Evolutionary conservation across 2,113 vertebrate species (phyloP), one percentile per base, ranked within the genome.

Genomic region (Eonycteris spelaea): DNA sequence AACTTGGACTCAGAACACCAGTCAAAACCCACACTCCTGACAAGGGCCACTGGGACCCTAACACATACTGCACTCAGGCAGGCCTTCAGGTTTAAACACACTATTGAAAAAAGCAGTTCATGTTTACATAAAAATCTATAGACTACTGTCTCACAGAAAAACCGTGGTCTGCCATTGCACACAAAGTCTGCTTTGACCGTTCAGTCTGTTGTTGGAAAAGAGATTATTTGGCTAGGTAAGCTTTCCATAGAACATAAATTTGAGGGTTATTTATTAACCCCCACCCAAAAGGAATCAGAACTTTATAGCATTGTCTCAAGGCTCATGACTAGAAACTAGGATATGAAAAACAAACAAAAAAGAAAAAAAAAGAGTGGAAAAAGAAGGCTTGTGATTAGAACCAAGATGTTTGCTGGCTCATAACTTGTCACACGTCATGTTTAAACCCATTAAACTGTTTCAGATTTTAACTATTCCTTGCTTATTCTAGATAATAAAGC

Each of bases 181-280:
- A 92, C 94, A 97, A 65, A 85, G 90, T 92, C 67, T 65, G 87
- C 91, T 95, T 82, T 97, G 65, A 96, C 19, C 21, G 67, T 28
- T 73, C 82, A 26, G 75, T 45, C 53, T 70, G 45, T 24, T 87
- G 79, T 75, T 94, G 87, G 96, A 90, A 95, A 95, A 90, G 77
- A 73, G 73, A 96, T 82, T 14, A 96, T 82, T 14, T 79, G 94
- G 77, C 85, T 33, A 71, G 80, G 78, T 87, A 78, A 18, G 22
- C 55, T 86, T 92, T 92, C 61, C 65, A 59, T 7, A n/a, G 85
- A 80, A 93, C 53, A 94, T 59, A 95, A 95, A 96, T 57, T 92
- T 28, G 61, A 84, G 13, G 55, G 75, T 77, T 91, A 96, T 73
- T 95, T 94, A 95, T 92, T 88, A 97, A 87, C 83, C 61, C 67